These are phyloP conservation scores for Notodonta dromedarius DNA, from an alignment of 2,888 invertebrate genomes.

Conservation along the genomic window DNA sequence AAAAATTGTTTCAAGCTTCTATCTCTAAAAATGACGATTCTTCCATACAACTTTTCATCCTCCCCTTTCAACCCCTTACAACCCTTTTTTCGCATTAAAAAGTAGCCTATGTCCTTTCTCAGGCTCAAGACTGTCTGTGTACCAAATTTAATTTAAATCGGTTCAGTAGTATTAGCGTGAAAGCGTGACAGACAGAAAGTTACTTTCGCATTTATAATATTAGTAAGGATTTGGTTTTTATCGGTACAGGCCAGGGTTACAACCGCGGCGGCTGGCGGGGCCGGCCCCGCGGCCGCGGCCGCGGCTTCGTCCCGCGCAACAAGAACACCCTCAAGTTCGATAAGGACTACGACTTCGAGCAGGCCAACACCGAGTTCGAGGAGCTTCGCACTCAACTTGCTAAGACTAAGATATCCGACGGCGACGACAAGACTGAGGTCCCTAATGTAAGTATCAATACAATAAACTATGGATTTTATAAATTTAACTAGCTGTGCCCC, in stretches of 20 bases:
- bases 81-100: too few relatives aligned
- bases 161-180: too few relatives aligned
- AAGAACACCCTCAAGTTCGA: slow-evolving; percentile 95
- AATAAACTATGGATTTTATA: not conserved
- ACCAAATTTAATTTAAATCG: too few relatives aligned
- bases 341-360: slow-evolving; percentile 99
- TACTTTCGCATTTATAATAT: too few relatives aligned
- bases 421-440: slow-evolving; percentile 80
- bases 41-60: too few relatives aligned
- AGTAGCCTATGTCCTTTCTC: too few relatives aligned
- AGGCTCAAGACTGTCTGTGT: too few relatives aligned
- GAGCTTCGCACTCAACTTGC: slow-evolving; percentile 94
- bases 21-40: too few relatives aligned
- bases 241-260: slow-evolving; percentile 67
- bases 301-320: slow-evolving; percentile 75
- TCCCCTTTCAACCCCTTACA: too few relatives aligned
- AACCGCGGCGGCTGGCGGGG: slow-evolving; percentile 81
- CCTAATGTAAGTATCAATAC: slow-evolving; percentile 9
- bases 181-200: too few relatives aligned
- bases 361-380: slow-evolving; percentile 98
- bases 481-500: too few relatives aligned
- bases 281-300: slow-evolving; percentile 72
- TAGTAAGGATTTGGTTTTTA: not conserved
- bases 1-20: too few relatives aligned
- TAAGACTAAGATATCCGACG: slow-evolving; percentile 90